phyloP scores from a whole-genome alignment of 1,140 invertebrate species.

The Pseudomyrmex pallidus region DNA sequence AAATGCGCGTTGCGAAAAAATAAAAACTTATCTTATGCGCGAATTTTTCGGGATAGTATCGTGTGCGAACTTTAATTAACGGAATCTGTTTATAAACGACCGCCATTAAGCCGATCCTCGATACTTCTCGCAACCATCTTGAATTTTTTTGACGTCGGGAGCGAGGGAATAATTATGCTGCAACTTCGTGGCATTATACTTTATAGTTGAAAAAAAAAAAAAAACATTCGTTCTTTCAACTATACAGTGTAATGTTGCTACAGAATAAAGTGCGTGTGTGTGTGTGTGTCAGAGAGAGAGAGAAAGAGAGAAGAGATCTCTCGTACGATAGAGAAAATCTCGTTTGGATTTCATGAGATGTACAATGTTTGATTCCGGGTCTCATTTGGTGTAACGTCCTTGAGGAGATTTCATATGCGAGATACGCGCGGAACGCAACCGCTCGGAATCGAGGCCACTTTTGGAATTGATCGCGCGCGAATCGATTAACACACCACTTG shows the following conservation, averaged over 20 bases:
- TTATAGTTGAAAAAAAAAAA: not conserved
- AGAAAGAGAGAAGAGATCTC: constrained; percentile 28
- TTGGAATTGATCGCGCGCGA: constrained; percentile 38
- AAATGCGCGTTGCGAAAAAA: not conserved
- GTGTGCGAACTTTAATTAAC: constrained; percentile 27
- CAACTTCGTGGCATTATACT: too few relatives aligned
- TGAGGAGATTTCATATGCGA: constrained; percentile 38
- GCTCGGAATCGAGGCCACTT: constrained; percentile 46
- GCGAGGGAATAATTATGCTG: too few relatives aligned
- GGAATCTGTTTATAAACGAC: constrained; percentile 27
- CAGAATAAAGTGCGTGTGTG: too few relatives aligned
- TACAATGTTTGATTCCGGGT: constrained; percentile 51
- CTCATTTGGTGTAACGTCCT: constrained; percentile 50
- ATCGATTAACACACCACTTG: constrained; percentile 22
- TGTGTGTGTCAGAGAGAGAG: not conserved
- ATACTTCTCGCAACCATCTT: too few relatives aligned
- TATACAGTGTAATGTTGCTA: too few relatives aligned
- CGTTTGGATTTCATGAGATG: constrained; percentile 45
- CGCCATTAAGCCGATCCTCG: not conserved
- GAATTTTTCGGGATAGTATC: not conserved
- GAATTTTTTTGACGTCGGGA: too few relatives aligned
- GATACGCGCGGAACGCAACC: constrained; percentile 16
- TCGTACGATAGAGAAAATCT: constrained; percentile 31
- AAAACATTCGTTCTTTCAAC: too few relatives aligned
- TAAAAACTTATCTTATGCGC: not conserved